Evolutionary conservation across 2,113 vertebrate species (phyloP), one percentile per base, ranked within the genome.

Genomic region (cattle (Bos taurus)): DNA sequence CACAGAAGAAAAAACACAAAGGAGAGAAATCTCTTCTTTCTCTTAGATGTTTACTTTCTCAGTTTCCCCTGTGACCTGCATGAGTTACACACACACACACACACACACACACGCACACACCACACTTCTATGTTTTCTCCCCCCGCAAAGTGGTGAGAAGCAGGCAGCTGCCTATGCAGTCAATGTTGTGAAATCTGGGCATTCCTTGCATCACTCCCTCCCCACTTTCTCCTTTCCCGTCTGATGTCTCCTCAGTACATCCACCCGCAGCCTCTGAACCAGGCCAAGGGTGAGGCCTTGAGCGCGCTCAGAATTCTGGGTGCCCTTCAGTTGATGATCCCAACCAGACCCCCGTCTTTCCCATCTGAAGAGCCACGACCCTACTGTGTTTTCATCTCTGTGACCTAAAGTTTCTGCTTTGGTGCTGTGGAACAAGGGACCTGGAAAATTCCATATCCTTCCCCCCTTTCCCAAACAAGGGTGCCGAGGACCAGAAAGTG

Each of bases 11-110:
- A 85, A 94, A 86, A 93, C 85, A 97, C 94, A 95, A 95, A 94
- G 85, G 78, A 92, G 67, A 92, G 54, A 82, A 95, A 95, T 81
- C 74, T 96, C 97, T 93, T 85, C 94, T 96, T 92, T 94, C 77
- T 93, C 67, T 92, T 54, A 62, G 95, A 96, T 96, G 91, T 97
- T 97, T 97, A 87, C 95, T 95, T 97, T 96, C 36, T 93, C 92
- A 59, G 80, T 90, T 71, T 62, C 80, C 93, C 96, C 26, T 14
- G 19, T 59, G 81, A 88, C 43, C 89, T 60, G 67, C 17, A 17
- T 57, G 67, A 90, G 16, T 95, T 90, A 85, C 82, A 46, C 21
- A 14, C 57, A 23, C 43, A 21, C 25, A 33, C 16, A 21, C 30
- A 30, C 28, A 6, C 60, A 16, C 62, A 91, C 81, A 43, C 26